Conservation (phyloP, 2,888 invertebrate genomes). For the Julus scanicus region DNA sequence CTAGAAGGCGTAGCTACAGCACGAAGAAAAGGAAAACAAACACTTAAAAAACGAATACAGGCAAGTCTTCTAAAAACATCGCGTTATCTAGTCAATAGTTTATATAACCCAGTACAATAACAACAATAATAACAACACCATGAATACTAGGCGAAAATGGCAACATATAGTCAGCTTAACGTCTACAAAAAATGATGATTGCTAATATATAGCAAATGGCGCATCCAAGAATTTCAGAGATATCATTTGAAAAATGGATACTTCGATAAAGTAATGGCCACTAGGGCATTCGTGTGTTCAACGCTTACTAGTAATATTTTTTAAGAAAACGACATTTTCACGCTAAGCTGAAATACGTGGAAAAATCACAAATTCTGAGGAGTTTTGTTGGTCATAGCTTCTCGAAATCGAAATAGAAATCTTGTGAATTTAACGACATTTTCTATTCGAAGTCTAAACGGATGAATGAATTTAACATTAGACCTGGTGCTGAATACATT, state of each 20-base stretch:
- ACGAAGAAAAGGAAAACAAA: conserved; percentile 8
- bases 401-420: conserved; percentile 8
- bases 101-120: not conserved
- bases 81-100: not conserved
- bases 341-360: not conserved
- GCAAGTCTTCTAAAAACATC: not conserved
- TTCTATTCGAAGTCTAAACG: not conserved
- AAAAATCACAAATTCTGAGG: not conserved
- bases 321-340: not conserved
- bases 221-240: not conserved
- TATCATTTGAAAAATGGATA: not conserved
- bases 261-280: not conserved
- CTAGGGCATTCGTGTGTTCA: not conserved
- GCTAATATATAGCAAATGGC: not conserved
- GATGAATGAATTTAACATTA: not conserved
- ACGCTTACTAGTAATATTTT: not conserved
- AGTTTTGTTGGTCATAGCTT: not conserved
- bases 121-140: not conserved
- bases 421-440: not conserved
- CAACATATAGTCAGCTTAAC: not conserved
- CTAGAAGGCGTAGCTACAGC: not conserved
- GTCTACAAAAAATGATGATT: not conserved
- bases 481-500: not conserved
- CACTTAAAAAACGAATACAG: not conserved
- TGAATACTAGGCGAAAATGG: not conserved